A percentile compares a stretch with the other conserved stretches of the same genome.
Evolutionary conservation across 2,113 vertebrate genomes (phyloP).

Genomic region (Clarias magur): DNA sequence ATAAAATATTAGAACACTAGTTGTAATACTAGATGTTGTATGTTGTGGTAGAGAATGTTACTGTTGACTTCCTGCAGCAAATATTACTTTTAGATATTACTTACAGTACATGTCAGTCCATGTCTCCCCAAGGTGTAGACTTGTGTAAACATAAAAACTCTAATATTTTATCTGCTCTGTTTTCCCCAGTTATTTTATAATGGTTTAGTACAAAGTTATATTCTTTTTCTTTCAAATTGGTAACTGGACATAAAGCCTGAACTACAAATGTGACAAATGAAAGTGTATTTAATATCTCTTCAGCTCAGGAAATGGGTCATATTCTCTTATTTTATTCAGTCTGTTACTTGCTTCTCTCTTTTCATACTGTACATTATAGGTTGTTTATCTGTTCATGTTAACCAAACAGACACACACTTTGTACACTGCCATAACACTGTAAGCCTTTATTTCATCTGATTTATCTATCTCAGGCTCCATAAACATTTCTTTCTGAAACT

Average conservation of each 20-base stretch:
- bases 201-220: neutral
- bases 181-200: neutral
- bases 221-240: neutral
- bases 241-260: constrained; percentile 5
- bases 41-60: neutral
- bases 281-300: constrained; percentile 5
- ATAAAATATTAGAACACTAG: neutral
- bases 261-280: constrained; percentile 15
- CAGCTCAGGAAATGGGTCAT: constrained; percentile 41
- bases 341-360: neutral
- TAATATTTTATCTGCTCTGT: neutral
- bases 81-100: no score
- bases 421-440: constrained; percentile 30
- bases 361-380: constrained; percentile 12
- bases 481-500: constrained; percentile 1
- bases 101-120: constrained; percentile 16
- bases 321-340: neutral
- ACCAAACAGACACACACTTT: constrained; percentile 21
- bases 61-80: neutral
- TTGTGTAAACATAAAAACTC: constrained; percentile 20
- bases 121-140: constrained; percentile 30
- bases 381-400: constrained; percentile 17
- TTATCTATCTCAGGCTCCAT: constrained; percentile 25
- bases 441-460: constrained; percentile 19
- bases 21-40: neutral